A percentile compares a stretch with the other conserved stretches of the same genome.
These are phyloP conservation scores for Heliconius charithonia DNA, from an alignment of 2,888 invertebrate species.

Conservation along the genomic window DNA sequence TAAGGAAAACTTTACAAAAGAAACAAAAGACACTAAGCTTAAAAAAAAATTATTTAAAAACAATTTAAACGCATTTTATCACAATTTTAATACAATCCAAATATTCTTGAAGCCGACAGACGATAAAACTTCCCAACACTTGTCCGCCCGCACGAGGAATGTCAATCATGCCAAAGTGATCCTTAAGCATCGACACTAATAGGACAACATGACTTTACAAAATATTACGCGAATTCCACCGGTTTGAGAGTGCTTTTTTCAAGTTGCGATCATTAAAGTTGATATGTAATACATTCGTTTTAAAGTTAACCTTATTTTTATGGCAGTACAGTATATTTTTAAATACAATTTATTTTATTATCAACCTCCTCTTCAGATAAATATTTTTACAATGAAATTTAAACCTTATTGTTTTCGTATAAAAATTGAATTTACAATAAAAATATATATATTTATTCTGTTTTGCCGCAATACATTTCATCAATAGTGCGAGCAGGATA, in stretches of 20 bases:
- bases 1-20: too few relatives aligned
- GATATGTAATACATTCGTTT: background rate
- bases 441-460: background rate
- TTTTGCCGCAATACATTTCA: slow-evolving; percentile 50
- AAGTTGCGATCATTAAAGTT: slow-evolving; percentile 53
- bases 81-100: background rate
- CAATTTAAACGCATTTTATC: background rate
- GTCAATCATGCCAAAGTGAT: slow-evolving; percentile 80
- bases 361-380: slow-evolving; percentile 1
- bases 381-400: background rate
- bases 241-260: slow-evolving; percentile 4
- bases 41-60: too few relatives aligned
- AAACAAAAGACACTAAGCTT: too few relatives aligned
- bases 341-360: background rate
- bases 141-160: slow-evolving; percentile 67
- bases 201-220: slow-evolving; percentile 71
- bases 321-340: background rate
- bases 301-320: background rate
- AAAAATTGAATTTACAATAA: background rate
- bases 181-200: slow-evolving; percentile 77
- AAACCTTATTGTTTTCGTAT: background rate
- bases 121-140: slow-evolving; percentile 45
- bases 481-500: slow-evolving; percentile 65
- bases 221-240: slow-evolving; percentile 72
- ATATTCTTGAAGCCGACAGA: background rate